Conservation (phyloP, 2,888 invertebrate species). For the Chloroclysta siterata region DNA sequence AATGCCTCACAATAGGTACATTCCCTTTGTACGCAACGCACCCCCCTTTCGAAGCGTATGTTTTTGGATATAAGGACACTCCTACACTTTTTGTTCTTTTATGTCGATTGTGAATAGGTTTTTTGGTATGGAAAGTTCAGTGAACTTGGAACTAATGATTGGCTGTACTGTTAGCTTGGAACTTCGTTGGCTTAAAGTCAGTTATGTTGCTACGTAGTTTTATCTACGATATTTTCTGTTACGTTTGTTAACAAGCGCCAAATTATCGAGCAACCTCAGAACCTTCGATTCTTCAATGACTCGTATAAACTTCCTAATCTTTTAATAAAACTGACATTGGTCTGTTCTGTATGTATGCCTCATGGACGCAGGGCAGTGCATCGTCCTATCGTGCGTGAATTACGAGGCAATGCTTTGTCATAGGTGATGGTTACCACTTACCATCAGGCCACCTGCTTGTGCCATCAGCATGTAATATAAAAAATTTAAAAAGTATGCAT, state of each 20-base stretch:
- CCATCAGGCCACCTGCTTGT: no score
- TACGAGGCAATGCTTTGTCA: no score
- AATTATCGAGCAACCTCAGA: not conserved
- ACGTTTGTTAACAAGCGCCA: not conserved
- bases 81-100: conserved; percentile 46
- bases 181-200: not conserved
- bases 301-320: no score
- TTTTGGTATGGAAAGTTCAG: conserved; percentile 46
- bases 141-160: conserved; percentile 39
- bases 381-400: no score
- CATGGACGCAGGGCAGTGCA: no score
- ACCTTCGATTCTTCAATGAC: not conserved
- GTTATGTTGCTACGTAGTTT: not conserved
- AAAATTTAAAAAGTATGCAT: no score
- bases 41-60: conserved; percentile 50
- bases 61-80: conserved; percentile 50
- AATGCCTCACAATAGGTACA: conserved; percentile 64
- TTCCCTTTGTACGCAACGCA: conserved; percentile 48
- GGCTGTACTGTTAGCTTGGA: conserved; percentile 7
- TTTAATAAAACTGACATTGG: no score
- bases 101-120: conserved; percentile 41
- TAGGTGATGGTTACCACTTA: no score
- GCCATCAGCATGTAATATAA: no score
- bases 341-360: no score
- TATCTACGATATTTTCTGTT: not conserved